phyloP scores from a whole-genome alignment of 2,888 invertebrate species.

The Chorisops tibialis region DNA sequence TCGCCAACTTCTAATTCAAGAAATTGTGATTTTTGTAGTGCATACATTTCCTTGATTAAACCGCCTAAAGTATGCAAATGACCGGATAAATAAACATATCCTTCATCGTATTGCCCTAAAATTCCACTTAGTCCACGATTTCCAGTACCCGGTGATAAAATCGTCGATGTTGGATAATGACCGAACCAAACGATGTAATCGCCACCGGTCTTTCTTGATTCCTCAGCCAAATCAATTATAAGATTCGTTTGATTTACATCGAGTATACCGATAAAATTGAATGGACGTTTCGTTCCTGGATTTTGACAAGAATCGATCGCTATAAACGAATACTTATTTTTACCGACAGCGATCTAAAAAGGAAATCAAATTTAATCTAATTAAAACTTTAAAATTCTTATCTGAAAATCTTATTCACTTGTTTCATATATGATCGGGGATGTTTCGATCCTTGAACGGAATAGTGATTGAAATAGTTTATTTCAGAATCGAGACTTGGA shows the following conservation, averaged over 20 bases:
- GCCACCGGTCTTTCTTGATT: slow-evolving; percentile 54
- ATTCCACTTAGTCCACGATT: slow-evolving; percentile 56
- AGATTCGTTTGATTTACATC: slow-evolving; percentile 58
- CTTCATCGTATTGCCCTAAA: slow-evolving; percentile 59
- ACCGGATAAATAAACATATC: slow-evolving; percentile 80
- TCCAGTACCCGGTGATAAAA: slow-evolving; percentile 60
- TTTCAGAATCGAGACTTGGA: slow-evolving; percentile 61
- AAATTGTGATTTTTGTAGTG: slow-evolving; percentile 75
- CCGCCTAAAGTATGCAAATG: slow-evolving; percentile 85
- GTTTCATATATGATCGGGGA: slow-evolving; percentile 71
- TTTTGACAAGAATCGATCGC: slow-evolving; percentile 83
- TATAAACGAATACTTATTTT: slow-evolving; percentile 72
- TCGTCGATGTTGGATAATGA: slow-evolving; percentile 88
- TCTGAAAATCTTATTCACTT: slow-evolving; percentile 44
- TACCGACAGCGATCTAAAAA: slow-evolving; percentile 50
- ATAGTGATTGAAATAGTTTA: slow-evolving; percentile 74
- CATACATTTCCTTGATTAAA: slow-evolving; percentile 78
- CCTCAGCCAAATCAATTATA: slow-evolving; percentile 58
- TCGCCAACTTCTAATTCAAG: slow-evolving; percentile 87
- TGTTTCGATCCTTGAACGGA: slow-evolving; percentile 72
- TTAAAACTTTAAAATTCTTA: not conserved
- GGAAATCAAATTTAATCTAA: not conserved
- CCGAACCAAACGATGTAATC: slow-evolving; percentile 78
- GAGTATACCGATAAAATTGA: slow-evolving; percentile 83
- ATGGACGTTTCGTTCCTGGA: slow-evolving; percentile 82